Evolutionary conservation across 2,888 invertebrate species (phyloP).

Genomic region (Atrina japonica): DNA sequence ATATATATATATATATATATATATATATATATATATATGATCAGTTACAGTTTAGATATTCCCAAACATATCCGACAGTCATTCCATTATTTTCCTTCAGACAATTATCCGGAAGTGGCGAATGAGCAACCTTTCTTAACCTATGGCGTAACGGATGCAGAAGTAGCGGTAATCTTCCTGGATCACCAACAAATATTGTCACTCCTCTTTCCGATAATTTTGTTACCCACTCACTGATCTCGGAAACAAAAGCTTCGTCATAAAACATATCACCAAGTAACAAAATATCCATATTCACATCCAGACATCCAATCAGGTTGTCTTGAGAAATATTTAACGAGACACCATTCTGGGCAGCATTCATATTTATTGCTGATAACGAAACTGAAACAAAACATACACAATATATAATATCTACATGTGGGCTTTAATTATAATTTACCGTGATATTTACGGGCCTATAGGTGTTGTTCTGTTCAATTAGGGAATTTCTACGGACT

Average conservation of each 20-base stretch:
- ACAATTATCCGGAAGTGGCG: conserved; percentile 55
- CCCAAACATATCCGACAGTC: conserved; percentile 65
- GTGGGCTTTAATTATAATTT: no score
- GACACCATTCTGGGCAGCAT: conserved; percentile 69
- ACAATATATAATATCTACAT: no score
- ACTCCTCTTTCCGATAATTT: conserved; percentile 32
- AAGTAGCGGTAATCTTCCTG: conserved; percentile 66
- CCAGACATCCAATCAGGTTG: conserved; percentile 66
- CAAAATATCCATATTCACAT: conserved; percentile 83
- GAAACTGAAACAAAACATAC: conserved; percentile 69
- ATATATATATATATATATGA: no score
- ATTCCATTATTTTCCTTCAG: conserved; percentile 69
- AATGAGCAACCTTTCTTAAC: conserved; percentile 53
- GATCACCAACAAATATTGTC: conserved; percentile 73
- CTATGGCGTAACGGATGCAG: conserved; percentile 60
- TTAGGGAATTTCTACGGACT: no score
- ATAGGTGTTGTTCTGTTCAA: no score
- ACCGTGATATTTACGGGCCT: no score
- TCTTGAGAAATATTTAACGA: conserved; percentile 85
- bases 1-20: no score
- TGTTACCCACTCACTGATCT: conserved; percentile 65
- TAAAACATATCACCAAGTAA: conserved; percentile 88
- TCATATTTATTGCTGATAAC: conserved; percentile 69
- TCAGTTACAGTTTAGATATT: conserved; percentile 27
- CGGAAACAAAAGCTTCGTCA: conserved; percentile 80